Evolutionary conservation across 2,797 vertebrate species (phyloP).

Genomic region (Dendrocincla fuliginosa): DNA sequence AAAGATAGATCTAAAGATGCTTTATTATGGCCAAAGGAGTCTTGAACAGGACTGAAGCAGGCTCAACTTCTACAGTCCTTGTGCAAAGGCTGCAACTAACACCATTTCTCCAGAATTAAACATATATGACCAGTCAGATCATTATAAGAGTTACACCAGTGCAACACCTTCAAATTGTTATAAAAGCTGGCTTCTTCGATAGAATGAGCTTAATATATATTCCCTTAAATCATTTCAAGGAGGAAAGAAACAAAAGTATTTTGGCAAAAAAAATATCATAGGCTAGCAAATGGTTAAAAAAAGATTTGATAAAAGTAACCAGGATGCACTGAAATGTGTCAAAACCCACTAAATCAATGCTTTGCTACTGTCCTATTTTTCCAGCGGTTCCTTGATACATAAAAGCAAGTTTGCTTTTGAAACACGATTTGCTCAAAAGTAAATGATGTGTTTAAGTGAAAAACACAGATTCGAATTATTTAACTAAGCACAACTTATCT

Average conservation of each 20-base stretch:
- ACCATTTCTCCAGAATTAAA: background rate
- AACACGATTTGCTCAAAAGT: background rate
- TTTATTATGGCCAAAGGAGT: background rate
- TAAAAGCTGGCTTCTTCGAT: background rate
- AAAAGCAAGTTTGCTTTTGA: background rate
- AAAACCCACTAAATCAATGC: background rate
- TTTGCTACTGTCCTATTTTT: background rate
- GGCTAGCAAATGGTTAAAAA: background rate
- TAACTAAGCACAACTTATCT: background rate
- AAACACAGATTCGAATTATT: background rate
- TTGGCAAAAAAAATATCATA: background rate
- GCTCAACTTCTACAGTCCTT: background rate
- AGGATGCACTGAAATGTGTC: background rate
- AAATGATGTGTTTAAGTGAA: background rate
- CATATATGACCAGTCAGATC: fast-evolving
- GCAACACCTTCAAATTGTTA: background rate
- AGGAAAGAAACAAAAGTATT: background rate
- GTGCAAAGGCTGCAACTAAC: background rate
- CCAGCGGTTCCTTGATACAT: background rate
- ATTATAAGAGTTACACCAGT: background rate
- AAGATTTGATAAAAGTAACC: background rate
- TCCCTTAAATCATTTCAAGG: background rate
- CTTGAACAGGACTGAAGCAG: fast-evolving
- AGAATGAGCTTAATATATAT: background rate
- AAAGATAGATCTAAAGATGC: background rate